phyloP scores from a whole-genome alignment of 2,888 invertebrate genomes.

The Galeopsomyia nigrocyanea region DNA sequence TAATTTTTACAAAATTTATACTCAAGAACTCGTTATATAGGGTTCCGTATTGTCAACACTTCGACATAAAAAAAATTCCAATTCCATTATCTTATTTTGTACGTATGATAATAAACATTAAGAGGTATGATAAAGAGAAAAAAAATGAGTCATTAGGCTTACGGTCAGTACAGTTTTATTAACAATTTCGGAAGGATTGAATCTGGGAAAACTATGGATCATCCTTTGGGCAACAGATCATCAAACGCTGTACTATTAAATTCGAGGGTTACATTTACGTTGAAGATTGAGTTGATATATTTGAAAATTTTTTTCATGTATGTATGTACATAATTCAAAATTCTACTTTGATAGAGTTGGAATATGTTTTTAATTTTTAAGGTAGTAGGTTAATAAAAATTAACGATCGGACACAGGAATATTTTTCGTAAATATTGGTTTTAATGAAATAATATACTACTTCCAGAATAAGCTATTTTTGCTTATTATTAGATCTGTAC shows the following conservation, averaged over 20 bases:
- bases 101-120: conserved; percentile 23
- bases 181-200: conserved; percentile 45
- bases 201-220: conserved; percentile 49
- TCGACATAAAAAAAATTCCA: too few species aligned
- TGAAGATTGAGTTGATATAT: background rate
- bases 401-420: background rate
- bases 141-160: conserved; percentile 7
- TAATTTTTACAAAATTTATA: too few species aligned
- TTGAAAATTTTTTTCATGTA: conserved; percentile 22
- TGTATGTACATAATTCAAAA: background rate
- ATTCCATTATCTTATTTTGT: too few species aligned
- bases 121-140: conserved; percentile 1
- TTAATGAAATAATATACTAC: too few species aligned
- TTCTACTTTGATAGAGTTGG: background rate
- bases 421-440: background rate
- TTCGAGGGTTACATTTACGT: conserved; percentile 18
- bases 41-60: too few species aligned
- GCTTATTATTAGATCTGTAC: too few species aligned
- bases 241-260: conserved; percentile 41
- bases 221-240: conserved; percentile 53
- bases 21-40: too few species aligned
- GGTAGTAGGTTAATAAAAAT: background rate
- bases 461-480: too few species aligned
- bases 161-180: conserved; percentile 51
- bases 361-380: background rate